Evolutionary conservation across 2,888 invertebrate species (phyloP), one percentile per base, ranked within the genome.

Genomic region (Leptopterna dolabrata): DNA sequence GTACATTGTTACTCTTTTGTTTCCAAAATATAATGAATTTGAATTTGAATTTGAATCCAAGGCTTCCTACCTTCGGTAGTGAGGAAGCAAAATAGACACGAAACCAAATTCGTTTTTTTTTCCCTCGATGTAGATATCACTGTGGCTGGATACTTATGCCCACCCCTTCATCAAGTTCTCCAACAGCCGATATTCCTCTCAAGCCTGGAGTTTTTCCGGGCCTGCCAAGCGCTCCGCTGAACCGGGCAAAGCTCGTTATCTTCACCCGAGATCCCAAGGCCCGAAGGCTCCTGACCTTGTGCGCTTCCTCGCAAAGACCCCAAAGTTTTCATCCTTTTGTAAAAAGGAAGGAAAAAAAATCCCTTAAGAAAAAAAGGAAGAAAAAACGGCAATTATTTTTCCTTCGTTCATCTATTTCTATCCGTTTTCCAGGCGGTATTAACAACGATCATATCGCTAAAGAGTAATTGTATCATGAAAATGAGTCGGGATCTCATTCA

Each of bases 271-370:
- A 63, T 63, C 63, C 63, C 19, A 73, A 30, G 73, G 36, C 73
- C 36, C 3, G 73, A 19, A 81, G 81, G 81, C 81, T 29, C 51
- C 55, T 55, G 81, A 81, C 81, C 81, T 81, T 81, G 81, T 51
- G 24, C 55, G 55, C 47, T 81, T 81, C 81, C 81, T 81, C 73
- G 73, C 63, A 11, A 63, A 63, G 73, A 16, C 73, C 73, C 73
- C 73, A 73, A 73, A 73, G 73, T 73, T 73, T 73, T 73, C 41
- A 36, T 73, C 36, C 73, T 73, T 73, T 73, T 41, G 41, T 19
- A 4, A 16, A 71, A 24, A 71, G 7, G 16, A 71, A 36, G 6
- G 36, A 73, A 41, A 73, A 73, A 73, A 19, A 36, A 36, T 73
- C 14, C 63, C 4, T 63, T 9, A 63, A 11, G 36, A 36, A 30